Percentiles rank a stretch among this genome's conserved stretches.
These are phyloP conservation scores for Eilema caniola DNA, from an alignment of 2,888 invertebrate genomes.

Conservation along the genomic window DNA sequence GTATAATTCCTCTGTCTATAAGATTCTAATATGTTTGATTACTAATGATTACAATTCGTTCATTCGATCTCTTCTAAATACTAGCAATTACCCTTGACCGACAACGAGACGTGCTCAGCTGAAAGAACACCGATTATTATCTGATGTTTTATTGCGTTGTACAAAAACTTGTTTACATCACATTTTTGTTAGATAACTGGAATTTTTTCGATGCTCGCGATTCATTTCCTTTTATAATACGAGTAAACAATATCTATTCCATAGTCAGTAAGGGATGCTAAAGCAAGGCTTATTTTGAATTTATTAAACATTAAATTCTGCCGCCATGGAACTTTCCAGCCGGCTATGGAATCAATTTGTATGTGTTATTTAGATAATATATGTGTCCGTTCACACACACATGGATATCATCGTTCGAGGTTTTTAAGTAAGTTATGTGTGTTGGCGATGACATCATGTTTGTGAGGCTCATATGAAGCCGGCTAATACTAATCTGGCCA, in stretches of 20 bases:
- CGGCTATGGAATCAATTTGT: conserved; percentile 52
- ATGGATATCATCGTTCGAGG: conserved; percentile 33
- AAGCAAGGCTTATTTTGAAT: conserved; percentile 59
- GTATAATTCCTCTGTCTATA: neutral
- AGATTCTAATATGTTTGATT: neutral
- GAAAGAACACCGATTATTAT: conserved; percentile 37
- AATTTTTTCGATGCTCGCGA: conserved; percentile 43
- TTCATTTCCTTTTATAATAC: conserved; percentile 62
- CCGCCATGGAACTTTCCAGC: conserved; percentile 67
- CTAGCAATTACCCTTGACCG: conserved; percentile 66
- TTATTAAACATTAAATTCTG: conserved; percentile 49
- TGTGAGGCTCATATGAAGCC: conserved; percentile 49
- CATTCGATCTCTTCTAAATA: conserved; percentile 47
- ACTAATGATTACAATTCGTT: neutral
- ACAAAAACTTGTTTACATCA: conserved; percentile 59
- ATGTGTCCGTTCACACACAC: conserved; percentile 45
- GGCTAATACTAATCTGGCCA: conserved; percentile 58
- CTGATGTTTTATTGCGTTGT: conserved; percentile 38
- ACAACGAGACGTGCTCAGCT: conserved; percentile 58
- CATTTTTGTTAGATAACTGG: conserved; percentile 53
- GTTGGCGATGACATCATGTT: conserved; percentile 65
- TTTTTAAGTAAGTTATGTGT: conserved; percentile 53
- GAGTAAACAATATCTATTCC: conserved; percentile 45
- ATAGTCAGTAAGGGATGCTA: conserved; percentile 57
- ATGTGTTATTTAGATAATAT: conserved; percentile 50